Evolutionary conservation across 2,888 invertebrate species (phyloP), one percentile per base, ranked within the genome.

Genomic region (Taenaris catops): DNA sequence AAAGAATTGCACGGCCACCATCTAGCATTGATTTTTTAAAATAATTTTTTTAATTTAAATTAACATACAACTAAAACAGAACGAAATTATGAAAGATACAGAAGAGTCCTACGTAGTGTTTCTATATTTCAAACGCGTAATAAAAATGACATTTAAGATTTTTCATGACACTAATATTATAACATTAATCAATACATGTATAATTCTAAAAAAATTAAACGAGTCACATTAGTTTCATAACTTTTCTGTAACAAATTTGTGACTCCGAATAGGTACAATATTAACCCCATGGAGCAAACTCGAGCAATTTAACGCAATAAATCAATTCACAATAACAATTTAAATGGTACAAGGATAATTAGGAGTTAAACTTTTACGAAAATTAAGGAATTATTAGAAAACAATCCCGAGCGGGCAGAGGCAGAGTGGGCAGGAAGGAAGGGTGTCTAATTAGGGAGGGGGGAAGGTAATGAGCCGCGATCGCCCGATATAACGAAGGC

Each of bases 331-430:
- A 35, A 29, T 29, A 29, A 21, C 21, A 36, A 32, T 39, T 44
- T 35, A 34, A 41, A 63, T 60, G 59, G 53, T 61, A 63, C 64
- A 63, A 58, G 61, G 63, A 61, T 68, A 72, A 74, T 72, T 70
- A 66, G 58, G 58, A 68, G 59, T 69, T 71, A 60, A 73, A 74
- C 64, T 64, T 65, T 67, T 57, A 66, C 55, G 64, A 64, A 73
- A 79, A 79, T 80, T 74, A 76, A 76, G 72, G 74, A 76, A 78
- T 80, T 79, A 86, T 86, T 83, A 79, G 79, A 75, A 83, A 84
- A 84, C 83, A 84, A 84, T 83, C 73, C 62, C 57, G 61, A 55
- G 59, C 54, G 58, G 55, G 44, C 55, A 48, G 51, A 45, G 48
- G 48, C 53, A 60, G 63, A 61, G 60, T 66, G 72, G 53, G 33